Conservation (phyloP, 1,140 invertebrate genomes). For the Drosophila bipectinata region DNA sequence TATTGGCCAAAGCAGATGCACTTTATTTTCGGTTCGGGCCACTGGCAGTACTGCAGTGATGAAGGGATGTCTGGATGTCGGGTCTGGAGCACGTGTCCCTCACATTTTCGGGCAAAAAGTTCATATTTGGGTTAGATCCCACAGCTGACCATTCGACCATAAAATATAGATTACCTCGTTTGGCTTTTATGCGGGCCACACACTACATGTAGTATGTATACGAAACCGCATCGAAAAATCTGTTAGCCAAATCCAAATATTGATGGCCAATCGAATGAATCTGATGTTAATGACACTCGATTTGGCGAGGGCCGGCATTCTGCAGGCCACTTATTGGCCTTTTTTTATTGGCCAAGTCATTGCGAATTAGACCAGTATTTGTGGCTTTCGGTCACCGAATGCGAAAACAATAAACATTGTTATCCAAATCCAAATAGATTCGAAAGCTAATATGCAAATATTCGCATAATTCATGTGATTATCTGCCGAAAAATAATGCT, state of each 20-base stretch:
- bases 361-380: background rate
- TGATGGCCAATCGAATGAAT: slow-evolving; percentile 41
- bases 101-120: slow-evolving; percentile 5
- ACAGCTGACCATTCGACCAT: slow-evolving; percentile 39
- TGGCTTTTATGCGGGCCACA: slow-evolving; percentile 22
- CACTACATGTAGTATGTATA: background rate
- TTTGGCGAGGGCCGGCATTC: background rate
- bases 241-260: slow-evolving; percentile 51
- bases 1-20: slow-evolving; percentile 4
- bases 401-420: slow-evolving; percentile 9
- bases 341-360: background rate
- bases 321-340: slow-evolving; percentile 5
- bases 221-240: slow-evolving; percentile 30
- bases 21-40: background rate
- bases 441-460: slow-evolving; percentile 4
- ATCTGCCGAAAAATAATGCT: slow-evolving; percentile 12
- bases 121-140: slow-evolving; percentile 41
- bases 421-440: background rate
- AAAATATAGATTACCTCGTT: slow-evolving; percentile 31
- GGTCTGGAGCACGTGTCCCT: slow-evolving; percentile 26
- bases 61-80: slow-evolving; percentile 14
- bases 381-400: slow-evolving; percentile 1
- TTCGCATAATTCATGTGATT: background rate
- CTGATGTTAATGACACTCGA: slow-evolving; percentile 45
- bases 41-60: background rate